Conservation (phyloP, 23 tunicate genomes). For the Halocynthia roretzi region DNA sequence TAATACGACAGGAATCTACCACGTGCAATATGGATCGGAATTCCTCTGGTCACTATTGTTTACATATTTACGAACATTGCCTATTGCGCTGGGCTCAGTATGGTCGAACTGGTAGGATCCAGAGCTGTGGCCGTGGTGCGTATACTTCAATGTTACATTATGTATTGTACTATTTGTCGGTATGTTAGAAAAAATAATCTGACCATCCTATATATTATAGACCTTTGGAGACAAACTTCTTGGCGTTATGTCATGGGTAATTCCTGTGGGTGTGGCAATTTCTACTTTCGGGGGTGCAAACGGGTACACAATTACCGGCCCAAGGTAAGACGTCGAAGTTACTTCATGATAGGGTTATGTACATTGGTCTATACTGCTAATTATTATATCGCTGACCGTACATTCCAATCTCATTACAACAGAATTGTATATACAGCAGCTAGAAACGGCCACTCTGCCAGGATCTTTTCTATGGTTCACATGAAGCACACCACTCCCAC, state of each 20-base stretch:
- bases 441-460: constrained; percentile 82
- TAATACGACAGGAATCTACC: constrained; percentile 62
- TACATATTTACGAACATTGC: constrained; percentile 80
- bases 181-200: background rate
- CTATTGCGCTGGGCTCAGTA: constrained; percentile 53
- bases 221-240: constrained; percentile 74
- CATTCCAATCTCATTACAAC: background rate
- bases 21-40: constrained; percentile 77
- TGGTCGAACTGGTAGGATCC: constrained; percentile 50
- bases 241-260: constrained; percentile 59
- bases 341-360: background rate
- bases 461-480: constrained; percentile 68
- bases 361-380: background rate
- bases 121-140: constrained; percentile 90
- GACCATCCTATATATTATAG: constrained; percentile 16
- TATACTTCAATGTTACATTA: background rate
- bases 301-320: constrained; percentile 82
- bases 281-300: constrained; percentile 85
- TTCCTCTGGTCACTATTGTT: constrained; percentile 70
- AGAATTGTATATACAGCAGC: constrained; percentile 84
- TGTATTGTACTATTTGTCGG: too few relatives aligned
- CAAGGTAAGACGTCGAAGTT: constrained; percentile 40
- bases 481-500: constrained; percentile 61
- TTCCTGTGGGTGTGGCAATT: constrained; percentile 83
- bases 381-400: too few relatives aligned